These are phyloP conservation scores for Steromphala cineraria DNA, from an alignment of 2,888 invertebrate species.

Conservation along the genomic window DNA sequence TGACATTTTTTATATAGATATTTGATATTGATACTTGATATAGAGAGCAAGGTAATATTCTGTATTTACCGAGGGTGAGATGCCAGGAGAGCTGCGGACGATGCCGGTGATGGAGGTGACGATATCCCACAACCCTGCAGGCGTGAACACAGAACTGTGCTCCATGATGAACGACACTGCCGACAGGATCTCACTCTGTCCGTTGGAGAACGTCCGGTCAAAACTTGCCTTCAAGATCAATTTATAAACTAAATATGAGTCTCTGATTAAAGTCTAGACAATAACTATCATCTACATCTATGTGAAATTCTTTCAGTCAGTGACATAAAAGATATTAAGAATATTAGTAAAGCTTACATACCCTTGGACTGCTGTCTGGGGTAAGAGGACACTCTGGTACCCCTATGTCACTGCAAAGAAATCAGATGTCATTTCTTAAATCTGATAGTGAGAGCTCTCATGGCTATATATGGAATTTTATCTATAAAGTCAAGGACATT, in stretches of 20 bases:
- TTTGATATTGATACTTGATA: no score
- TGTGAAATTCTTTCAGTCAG: no score
- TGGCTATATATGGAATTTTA: no score
- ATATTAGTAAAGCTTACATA: background rate
- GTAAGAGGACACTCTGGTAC: background rate
- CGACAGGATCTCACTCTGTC: conserved; percentile 47
- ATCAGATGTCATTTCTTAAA: background rate
- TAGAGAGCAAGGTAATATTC: background rate
- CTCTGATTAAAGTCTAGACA: no score
- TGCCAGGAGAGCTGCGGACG: conserved; percentile 46
- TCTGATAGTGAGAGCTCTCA: no score
- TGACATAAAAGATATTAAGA: background rate
- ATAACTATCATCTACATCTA: no score
- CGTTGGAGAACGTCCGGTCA: background rate
- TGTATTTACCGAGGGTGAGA: conserved; percentile 60
- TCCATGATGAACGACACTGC: conserved; percentile 62
- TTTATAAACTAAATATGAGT: no score
- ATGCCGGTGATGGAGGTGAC: conserved; percentile 48
- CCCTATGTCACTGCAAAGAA: background rate
- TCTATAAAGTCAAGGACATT: no score
- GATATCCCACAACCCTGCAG: conserved; percentile 51
- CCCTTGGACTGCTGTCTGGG: background rate
- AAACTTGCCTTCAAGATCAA: no score
- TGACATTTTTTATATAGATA: no score
- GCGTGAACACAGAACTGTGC: conserved; percentile 53